Percentiles rank a stretch among this genome's conserved stretches.
phyloP scores from a whole-genome alignment of 2,797 vertebrate species.

The Smutsia gigantea region DNA sequence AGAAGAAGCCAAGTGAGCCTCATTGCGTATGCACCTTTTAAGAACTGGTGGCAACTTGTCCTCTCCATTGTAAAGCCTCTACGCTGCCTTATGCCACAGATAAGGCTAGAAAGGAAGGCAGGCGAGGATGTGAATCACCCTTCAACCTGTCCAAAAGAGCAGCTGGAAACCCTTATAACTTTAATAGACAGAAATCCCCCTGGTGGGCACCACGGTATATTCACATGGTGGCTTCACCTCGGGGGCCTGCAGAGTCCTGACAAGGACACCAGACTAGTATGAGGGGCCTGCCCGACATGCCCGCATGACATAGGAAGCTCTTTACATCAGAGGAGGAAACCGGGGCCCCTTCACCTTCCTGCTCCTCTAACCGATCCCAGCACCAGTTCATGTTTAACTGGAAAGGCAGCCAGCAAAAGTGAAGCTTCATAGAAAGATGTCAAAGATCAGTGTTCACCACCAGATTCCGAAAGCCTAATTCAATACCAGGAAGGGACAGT shows the following conservation, averaged over 20 bases:
- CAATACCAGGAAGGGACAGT: not conserved
- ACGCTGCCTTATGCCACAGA: not conserved
- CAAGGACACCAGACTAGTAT: accelerated
- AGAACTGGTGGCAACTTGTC: not conserved
- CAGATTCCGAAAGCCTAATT: not conserved
- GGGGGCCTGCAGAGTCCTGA: not conserved
- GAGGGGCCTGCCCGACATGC: too few species aligned
- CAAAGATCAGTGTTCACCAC: not conserved
- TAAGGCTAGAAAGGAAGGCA: not conserved
- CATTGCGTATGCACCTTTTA: not conserved
- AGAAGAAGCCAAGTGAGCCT: not conserved
- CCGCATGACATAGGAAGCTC: not conserved
- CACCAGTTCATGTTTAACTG: not conserved
- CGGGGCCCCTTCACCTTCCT: not conserved
- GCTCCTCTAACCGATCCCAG: not conserved
- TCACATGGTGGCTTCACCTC: not conserved
- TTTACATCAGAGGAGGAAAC: not conserved
- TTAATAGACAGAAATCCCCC: not conserved
- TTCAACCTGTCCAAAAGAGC: not conserved
- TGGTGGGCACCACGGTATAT: not conserved
- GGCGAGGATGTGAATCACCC: not conserved
- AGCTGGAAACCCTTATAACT: not conserved
- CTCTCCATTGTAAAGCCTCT: not conserved
- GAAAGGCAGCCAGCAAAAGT: not conserved
- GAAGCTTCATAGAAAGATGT: not conserved